These are phyloP conservation scores for Sebastes trivittatus DNA, from an alignment of 2,797 vertebrate species.

Conservation along the genomic window DNA sequence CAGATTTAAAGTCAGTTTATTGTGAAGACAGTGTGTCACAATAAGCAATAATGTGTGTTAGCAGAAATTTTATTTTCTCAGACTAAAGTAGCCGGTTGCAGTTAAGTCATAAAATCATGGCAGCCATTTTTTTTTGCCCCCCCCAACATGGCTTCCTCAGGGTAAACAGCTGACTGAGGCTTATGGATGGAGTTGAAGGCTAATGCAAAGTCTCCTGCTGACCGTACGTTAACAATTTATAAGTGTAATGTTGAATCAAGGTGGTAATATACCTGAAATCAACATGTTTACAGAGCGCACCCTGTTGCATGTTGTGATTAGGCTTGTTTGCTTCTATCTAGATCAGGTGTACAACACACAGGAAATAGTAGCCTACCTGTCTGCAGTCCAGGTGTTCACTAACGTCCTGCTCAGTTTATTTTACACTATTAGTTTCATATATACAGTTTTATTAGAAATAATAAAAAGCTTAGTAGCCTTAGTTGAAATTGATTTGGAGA, in stretches of 20 bases:
- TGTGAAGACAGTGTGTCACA: not conserved
- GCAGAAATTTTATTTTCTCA: fast-evolving
- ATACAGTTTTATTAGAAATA: no score
- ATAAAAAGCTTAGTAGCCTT: no score
- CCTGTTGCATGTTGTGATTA: not conserved
- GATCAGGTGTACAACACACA: not conserved
- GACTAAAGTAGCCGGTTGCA: not conserved
- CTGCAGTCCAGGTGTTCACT: no score
- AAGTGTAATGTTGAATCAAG: not conserved
- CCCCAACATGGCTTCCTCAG: conserved; percentile 55
- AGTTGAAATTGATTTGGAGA: no score
- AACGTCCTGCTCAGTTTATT: no score
- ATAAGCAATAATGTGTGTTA: not conserved
- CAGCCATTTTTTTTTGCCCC: conserved; percentile 39
- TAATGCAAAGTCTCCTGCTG: not conserved
- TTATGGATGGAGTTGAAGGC: not conserved
- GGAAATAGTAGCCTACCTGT: not conserved
- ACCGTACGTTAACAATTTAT: not conserved
- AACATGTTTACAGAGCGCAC: not conserved
- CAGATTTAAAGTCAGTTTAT: not conserved
- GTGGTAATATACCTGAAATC: not conserved
- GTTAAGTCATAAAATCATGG: not conserved
- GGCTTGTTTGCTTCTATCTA: not conserved
- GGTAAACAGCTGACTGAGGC: conserved; percentile 39
- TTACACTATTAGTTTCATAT: no score